phyloP scores from a whole-genome alignment of 2,797 vertebrate genomes.

The Ctenochaetus hawaiiensis region DNA sequence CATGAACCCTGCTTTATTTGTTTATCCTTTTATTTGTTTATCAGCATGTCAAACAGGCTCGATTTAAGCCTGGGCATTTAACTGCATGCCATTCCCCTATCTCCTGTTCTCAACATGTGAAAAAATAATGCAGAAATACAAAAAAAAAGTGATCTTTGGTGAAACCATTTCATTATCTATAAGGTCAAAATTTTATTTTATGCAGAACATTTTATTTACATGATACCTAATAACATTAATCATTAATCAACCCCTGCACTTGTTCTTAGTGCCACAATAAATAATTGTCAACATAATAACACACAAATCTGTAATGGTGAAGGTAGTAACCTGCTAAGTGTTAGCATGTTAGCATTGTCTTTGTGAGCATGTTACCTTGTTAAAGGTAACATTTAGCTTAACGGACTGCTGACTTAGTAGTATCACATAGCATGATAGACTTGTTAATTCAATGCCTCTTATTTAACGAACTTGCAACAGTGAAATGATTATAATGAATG shows the following conservation, averaged over 20 bases:
- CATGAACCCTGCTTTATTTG: conserved; percentile 1
- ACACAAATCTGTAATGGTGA: background rate
- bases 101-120: no score
- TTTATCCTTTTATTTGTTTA: background rate
- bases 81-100: no score
- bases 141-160: no score
- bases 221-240: background rate
- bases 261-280: background rate
- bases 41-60: background rate
- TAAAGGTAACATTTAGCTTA: background rate
- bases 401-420: background rate
- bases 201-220: background rate
- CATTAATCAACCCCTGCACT: background rate
- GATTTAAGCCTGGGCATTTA: no score
- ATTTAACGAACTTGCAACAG: background rate
- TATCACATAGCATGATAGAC: background rate
- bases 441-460: background rate
- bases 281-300: background rate
- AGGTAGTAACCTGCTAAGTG: no score
- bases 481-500: background rate
- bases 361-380: background rate
- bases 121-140: no score
- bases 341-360: background rate
- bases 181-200: background rate
- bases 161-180: background rate